A percentile compares a stretch with the other conserved stretches of the same genome.
Conservation (phyloP, 2,888 invertebrate species). For the Melanostoma scalare region DNA sequence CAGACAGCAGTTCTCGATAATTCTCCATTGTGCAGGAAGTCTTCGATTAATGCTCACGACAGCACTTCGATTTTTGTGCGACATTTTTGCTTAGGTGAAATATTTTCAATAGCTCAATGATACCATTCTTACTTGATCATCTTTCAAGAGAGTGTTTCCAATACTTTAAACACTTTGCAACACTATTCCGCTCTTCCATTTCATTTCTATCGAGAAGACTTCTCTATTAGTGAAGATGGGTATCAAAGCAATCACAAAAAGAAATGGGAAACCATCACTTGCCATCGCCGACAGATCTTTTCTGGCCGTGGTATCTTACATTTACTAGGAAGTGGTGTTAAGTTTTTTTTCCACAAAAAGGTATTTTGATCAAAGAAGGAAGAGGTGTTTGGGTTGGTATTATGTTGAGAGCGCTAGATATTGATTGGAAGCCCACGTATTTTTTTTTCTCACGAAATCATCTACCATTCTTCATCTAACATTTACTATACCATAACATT, state of each 20-base stretch:
- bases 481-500: no score
- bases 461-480: not conserved
- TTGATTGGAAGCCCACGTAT: constrained; percentile 52
- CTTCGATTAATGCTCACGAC: no score
- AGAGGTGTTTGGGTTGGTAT: constrained; percentile 12
- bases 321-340: constrained; percentile 38
- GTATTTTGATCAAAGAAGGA: constrained; percentile 9
- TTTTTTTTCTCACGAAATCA: constrained; percentile 18
- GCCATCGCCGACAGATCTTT: constrained; percentile 25
- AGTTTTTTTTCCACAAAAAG: constrained; percentile 32
- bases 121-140: no score
- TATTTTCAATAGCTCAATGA: no score
- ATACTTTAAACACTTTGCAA: not conserved
- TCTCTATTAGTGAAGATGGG: not conserved
- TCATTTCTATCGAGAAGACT: not conserved
- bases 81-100: no score
- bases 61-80: no score
- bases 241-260: constrained; percentile 9
- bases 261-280: constrained; percentile 24
- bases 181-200: not conserved
- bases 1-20: no score
- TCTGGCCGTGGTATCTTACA: constrained; percentile 4
- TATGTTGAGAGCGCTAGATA: constrained; percentile 5
- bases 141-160: no score
- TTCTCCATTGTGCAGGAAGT: no score